Conservation (phyloP, 2,888 invertebrate species). For the Andrena praecox region DNA sequence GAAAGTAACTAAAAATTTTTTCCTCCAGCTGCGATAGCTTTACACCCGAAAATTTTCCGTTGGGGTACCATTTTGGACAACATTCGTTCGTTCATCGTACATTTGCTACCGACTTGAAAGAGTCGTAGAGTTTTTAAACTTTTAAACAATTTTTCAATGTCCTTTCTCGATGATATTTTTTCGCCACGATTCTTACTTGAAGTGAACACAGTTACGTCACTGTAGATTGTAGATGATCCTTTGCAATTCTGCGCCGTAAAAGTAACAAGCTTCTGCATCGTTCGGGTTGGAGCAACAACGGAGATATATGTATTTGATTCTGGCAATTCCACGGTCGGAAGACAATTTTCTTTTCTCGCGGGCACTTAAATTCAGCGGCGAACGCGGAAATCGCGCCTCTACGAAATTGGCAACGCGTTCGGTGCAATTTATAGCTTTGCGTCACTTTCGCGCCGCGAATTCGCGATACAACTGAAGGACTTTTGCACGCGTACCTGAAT, state of each 20-base stretch:
- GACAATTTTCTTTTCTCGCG: neutral
- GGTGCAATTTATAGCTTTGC: neutral
- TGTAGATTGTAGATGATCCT: neutral
- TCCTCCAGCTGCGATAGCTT: constrained; percentile 38
- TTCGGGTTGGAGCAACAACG: neutral
- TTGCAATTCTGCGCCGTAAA: neutral
- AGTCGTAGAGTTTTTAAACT: neutral
- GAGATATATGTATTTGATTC: neutral
- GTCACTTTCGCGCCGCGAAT: neutral
- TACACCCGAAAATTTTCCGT: constrained; percentile 41
- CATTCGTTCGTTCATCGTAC: constrained; percentile 33
- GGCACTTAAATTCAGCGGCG: neutral
- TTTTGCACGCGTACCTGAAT: neutral
- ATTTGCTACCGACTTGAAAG: constrained; percentile 39
- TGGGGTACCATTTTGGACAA: constrained; percentile 18
- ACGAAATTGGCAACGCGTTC: constrained; percentile 19
- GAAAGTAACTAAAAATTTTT: constrained; percentile 35
- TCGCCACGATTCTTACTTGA: neutral
- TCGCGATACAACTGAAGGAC: neutral
- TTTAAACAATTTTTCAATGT: neutral
- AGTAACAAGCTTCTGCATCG: neutral
- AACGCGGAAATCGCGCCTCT: neutral
- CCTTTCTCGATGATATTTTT: too few species aligned
- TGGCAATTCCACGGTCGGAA: constrained; percentile 20
- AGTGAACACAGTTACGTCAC: neutral